Evolutionary conservation across 2,113 vertebrate genomes (phyloP).

Genomic region (Dinomys branickii): DNA sequence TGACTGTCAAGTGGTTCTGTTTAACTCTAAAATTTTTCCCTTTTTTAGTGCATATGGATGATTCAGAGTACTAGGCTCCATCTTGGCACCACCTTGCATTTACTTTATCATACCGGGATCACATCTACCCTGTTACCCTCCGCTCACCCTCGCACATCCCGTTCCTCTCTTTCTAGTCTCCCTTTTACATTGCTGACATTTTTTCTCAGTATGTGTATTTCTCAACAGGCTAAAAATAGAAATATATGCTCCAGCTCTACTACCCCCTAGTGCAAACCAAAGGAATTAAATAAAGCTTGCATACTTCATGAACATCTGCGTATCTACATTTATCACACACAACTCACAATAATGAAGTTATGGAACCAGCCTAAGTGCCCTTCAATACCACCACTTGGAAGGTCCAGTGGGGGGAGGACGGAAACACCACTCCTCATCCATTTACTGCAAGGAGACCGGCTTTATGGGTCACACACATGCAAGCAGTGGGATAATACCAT

Average conservation of each 20-base stretch:
- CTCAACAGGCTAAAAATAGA: not conserved
- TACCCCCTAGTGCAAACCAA: not conserved
- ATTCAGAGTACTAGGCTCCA: not conserved
- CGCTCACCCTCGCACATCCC: not conserved
- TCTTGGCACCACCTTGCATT: not conserved
- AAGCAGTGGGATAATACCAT: no score
- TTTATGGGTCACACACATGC: no score
- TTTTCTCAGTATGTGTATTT: not conserved
- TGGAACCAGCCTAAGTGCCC: not conserved
- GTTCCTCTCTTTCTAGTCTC: not conserved
- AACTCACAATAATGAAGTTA: not conserved
- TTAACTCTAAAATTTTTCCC: not conserved
- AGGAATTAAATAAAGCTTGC: not conserved
- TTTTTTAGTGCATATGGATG: not conserved
- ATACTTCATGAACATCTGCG: no score
- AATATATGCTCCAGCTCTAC: not conserved
- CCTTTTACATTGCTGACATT: not conserved
- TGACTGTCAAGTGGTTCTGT: not conserved
- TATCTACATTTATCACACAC: not conserved
- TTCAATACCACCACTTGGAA: no score
- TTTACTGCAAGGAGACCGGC: no score
- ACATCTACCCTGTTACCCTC: not conserved
- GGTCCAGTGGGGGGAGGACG: no score
- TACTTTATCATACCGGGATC: not conserved
- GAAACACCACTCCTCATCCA: no score